Base-by-base conservation (phyloP, 1,140 invertebrate genomes). In the Eriocheir sinensis region DNA sequence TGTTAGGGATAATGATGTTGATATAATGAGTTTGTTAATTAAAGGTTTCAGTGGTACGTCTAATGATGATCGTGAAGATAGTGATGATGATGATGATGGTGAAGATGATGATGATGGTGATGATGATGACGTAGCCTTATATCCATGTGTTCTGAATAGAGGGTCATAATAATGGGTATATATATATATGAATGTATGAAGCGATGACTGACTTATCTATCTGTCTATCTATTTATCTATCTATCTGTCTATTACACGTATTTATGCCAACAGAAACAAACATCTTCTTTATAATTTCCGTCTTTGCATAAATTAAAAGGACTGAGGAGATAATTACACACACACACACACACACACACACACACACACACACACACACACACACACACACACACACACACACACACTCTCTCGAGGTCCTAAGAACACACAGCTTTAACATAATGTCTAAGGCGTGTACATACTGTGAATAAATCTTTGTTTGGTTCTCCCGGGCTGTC, bases 331-430 rank as follows among this genome's bases (percentile, higher is more conserved):
- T 72, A n/a, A n/a, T 72, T n/a, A 72, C 60, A 72, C 60, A 72
- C 60, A 72, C 60, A 72, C 60, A 72, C 60, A 72, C 60, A 72
- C 60, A 72, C 60, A 72, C 60, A 72, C 60, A 72, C 60, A 72
- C 60, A 72, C 60, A 72, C 60, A 72, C 53, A 48, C 44, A 48
- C n/a, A n/a, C n/a, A n/a, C n/a, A n/a, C n/a, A n/a, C n/a, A n/a
- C n/a, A n/a, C n/a, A n/a, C n/a, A n/a, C n/a, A 48, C n/a, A n/a
- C n/a, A n/a, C n/a, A n/a, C n/a, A n/a, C n/a, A n/a, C n/a, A n/a
- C 44, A 48, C 60, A 72, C 60, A 72, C 60, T n/a, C 60, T n/a
- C 60, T n/a, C 60, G 60, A 72, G 17, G 60, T 72, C 60, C 60
- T 72, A n/a, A 72, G 6, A n/a, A 72, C 60, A 53, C n/a, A 72